These are phyloP conservation scores for Odobenus rosmarus DNA, from an alignment of 2,113 vertebrate genomes.

Conservation along the genomic window DNA sequence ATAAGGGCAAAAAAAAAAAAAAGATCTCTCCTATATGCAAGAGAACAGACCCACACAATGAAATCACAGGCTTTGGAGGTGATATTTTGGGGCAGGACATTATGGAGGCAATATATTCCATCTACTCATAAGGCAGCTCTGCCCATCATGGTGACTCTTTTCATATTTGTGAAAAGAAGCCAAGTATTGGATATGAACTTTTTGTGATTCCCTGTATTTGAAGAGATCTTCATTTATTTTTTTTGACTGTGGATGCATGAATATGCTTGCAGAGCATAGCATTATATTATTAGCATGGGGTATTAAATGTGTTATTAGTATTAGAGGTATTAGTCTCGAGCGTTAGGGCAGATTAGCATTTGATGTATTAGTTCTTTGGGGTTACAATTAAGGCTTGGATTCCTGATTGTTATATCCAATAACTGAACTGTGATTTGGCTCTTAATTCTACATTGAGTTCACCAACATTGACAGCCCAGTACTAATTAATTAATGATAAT, in stretches of 20 bases:
- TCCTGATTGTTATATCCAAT: conserved; percentile 24
- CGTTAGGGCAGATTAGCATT: conserved; percentile 65
- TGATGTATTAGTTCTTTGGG: conserved; percentile 67
- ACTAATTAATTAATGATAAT: conserved; percentile 65
- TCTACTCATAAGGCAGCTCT: not conserved
- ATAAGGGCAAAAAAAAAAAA: not conserved
- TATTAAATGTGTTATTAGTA: conserved; percentile 70
- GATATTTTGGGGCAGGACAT: not conserved
- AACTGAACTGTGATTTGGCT: conserved; percentile 51
- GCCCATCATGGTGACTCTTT: not conserved
- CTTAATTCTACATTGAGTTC: conserved; percentile 57
- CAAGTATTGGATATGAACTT: not conserved
- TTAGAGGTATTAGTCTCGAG: conserved; percentile 69
- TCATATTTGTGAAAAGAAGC: conserved; percentile 14
- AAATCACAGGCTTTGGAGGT: not conserved
- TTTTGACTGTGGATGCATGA: not conserved
- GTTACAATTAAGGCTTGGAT: conserved; percentile 68
- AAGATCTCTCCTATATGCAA: not conserved
- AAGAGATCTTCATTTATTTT: conserved; percentile 33
- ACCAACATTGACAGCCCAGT: not conserved
- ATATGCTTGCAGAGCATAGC: not conserved
- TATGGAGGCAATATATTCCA: not conserved
- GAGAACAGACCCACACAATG: not conserved
- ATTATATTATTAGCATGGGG: conserved; percentile 58
- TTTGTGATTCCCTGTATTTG: not conserved